Evolutionary conservation across 2,888 invertebrate species (phyloP), one percentile per base, ranked within the genome.

Genomic region (Hylaea fasciaria): DNA sequence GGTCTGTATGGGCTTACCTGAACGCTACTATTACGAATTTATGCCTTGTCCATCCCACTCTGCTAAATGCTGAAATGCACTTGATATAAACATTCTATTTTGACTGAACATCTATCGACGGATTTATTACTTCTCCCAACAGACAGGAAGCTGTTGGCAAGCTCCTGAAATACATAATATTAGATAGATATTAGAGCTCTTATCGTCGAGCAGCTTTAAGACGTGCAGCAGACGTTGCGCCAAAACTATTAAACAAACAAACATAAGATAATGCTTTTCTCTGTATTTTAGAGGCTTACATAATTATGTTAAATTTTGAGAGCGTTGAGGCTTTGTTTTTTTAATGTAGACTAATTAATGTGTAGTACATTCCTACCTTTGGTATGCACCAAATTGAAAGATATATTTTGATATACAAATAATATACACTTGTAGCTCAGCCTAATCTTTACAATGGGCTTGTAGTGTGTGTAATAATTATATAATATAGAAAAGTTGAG

Each of bases 121-220:
- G 52, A 52, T 58, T 58, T 58, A 58, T 48, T 37, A 52, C 12
- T 32, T 28, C 17, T 39, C 10, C 16, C 10, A 41, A 55, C 55
- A 29, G 35, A 43, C 43, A 17, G 39, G 50, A 54, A 60, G 50
- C 40, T 46, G 32, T 49, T 37, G 29, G 43, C 45, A 50, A 32
- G 10, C 39, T 22, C 2, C 35, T 57, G 22, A 48, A 49, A 53
- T 48, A 49, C 49, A 49, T 35, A 57, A 44, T 57, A 54, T 53
- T 46, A 46, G 28, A 52, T 44, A 52, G 56, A 61, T 48, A 53
- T 56, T 52, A 3, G 29, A 48, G 12, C 13, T 29, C 43, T 48
- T 40, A 13, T 11, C 52, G 37, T n/a, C n/a, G 12, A 35, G 17
- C 13, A 37, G 53, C 2, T 22, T 16, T 22, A 16, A 13, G 22